A percentile compares a stretch with the other conserved stretches of the same genome.
Conservation (phyloP, 2,113 vertebrate genomes). For the Patagioenas fasciata region DNA sequence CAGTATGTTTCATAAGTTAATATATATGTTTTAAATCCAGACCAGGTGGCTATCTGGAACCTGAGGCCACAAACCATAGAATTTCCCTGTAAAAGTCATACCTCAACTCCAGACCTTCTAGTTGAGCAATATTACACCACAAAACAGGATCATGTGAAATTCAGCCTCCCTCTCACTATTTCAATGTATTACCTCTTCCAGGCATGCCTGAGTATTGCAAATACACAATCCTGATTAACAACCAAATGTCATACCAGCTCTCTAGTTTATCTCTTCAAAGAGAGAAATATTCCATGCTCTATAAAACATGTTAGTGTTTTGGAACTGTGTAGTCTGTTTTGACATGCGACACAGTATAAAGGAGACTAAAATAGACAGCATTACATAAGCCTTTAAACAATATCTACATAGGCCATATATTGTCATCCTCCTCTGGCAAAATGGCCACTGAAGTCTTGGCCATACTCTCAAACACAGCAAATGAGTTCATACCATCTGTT, state of each 20-base stretch:
- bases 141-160: neutral
- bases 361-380: neutral
- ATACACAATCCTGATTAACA: neutral
- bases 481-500: neutral
- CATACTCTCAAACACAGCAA: neutral
- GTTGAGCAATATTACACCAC: neutral
- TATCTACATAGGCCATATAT: neutral
- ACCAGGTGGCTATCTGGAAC: neutral
- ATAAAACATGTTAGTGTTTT: neutral
- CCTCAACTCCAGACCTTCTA: neutral
- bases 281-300: neutral
- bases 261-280: neutral
- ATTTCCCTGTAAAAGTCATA: neutral
- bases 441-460: neutral
- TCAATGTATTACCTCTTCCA: neutral
- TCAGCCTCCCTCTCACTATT: neutral
- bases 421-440: neutral
- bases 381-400: neutral
- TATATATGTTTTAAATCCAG: neutral
- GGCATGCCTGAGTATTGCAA: neutral
- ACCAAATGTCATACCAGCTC: neutral
- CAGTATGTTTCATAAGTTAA: neutral
- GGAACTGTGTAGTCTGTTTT: neutral
- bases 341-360: neutral
- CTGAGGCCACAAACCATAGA: neutral